Evolutionary conservation across 2,888 invertebrate species (phyloP), one percentile per base, ranked within the genome.

Genomic region (Muschampia staudingeri): DNA sequence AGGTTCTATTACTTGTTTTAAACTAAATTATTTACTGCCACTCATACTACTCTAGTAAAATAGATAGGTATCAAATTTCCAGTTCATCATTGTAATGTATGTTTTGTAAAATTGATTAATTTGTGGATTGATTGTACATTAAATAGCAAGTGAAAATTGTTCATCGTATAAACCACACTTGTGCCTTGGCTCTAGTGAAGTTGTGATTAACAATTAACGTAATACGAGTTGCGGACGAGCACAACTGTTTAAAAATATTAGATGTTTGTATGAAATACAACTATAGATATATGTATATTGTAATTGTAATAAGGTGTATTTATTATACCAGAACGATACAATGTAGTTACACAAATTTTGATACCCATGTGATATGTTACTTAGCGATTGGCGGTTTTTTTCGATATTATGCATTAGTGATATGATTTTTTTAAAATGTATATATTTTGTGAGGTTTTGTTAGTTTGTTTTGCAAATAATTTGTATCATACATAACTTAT

Each of bases 151-250:
- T 91, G 90, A 90, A 90, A 91, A 90, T 89, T 87, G 87, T 89
- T 89, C 90, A 90, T 91, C 91, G 56, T 80, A 89, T 90, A 92
- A 92, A 93, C 93, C 95, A 95, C 93, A 93, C 91, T 93, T 93
- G 96, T 96, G 96, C 96, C 96, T 96, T 96, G 92, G 94, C 94
- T 94, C 93, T 94, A 92, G 91, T 93, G 90, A 94, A 91, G 93
- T 95, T 94, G 94, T 95, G 94, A 94, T 94, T 94, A 91, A 83
- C 81, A 69, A 83, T 76, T 80, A 56, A 77, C 37, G 42, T 75
- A 77, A 34, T 56, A 77, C 75, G 30, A 56, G 70, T 77, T 81
- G 61, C 65, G 77, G 61, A 72, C 72, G 52, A 71, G 76, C 81
- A 81, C 77, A 81, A 77, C 71, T 25, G 56, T 61, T 61, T 61